Evolutionary conservation across 2,888 invertebrate genomes (phyloP).

Genomic region (Selenia dentaria): DNA sequence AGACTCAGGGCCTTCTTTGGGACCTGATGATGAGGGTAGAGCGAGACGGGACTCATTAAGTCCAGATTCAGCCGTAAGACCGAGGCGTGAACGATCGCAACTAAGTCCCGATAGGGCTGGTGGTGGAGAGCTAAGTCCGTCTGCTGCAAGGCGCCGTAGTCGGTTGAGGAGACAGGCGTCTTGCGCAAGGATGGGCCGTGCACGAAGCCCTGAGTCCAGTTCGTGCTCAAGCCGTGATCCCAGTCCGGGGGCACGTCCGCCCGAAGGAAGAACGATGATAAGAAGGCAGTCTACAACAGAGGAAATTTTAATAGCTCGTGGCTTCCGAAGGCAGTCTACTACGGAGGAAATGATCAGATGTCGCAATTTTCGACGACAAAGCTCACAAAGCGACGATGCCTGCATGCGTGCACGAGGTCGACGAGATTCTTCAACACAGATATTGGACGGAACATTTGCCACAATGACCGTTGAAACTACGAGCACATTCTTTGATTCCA

Average conservation of each 20-base stretch:
- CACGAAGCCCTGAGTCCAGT: constrained; percentile 88
- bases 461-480: constrained; percentile 97
- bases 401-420: constrained; percentile 88
- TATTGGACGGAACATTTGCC: constrained; percentile 95
- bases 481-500: constrained; percentile 96
- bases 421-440: constrained; percentile 94
- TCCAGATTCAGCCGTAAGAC: constrained; percentile 93
- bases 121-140: constrained; percentile 92
- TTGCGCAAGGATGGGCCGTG: constrained; percentile 85
- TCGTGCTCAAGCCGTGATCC: constrained; percentile 93
- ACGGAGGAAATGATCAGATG: constrained; percentile 97
- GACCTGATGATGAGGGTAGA: constrained; percentile 92
- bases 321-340: constrained; percentile 95
- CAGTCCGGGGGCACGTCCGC: constrained; percentile 88
- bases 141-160: constrained; percentile 87
- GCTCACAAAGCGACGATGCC: constrained; percentile 94
- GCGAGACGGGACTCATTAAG: constrained; percentile 94
- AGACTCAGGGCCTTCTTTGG: constrained; percentile 93
- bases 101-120: constrained; percentile 92
- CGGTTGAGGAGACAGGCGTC: constrained; percentile 92
- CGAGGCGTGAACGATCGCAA: constrained; percentile 91
- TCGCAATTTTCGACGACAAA: constrained; percentile 95
- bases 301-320: constrained; percentile 95
- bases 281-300: constrained; percentile 95
- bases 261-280: constrained; percentile 88